Evolutionary conservation across 1,140 invertebrate species (phyloP), one percentile per base, ranked within the genome.

Genomic region (Ganaspis sp.): DNA sequence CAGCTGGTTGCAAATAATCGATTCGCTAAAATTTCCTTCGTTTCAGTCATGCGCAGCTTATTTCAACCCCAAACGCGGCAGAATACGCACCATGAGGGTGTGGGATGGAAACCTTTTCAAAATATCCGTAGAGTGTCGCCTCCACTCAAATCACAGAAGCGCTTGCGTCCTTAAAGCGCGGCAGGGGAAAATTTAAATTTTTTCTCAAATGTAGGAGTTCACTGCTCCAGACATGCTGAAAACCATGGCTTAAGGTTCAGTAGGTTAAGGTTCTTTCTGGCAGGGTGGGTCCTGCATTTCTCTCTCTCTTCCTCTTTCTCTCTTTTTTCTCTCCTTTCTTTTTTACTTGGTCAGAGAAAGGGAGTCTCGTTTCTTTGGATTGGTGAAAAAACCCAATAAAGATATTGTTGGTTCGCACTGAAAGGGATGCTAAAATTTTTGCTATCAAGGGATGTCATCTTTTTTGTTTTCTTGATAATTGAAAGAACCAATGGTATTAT

Each of bases 1-100:
- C 83, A 88, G 87, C 82, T 86, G 87, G 80, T 87, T 73, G 82
- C 81, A 76, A 88, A 87, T 88, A 87, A 89, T 89, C 87, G 87
- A 89, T 89, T 88, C 79, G 79, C 75, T 83, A 81, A 88, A 86
- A 87, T 87, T 87, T 87, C 83, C 79, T 85, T 82, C 82, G 76
- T 49, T 71, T 79, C 75, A 77, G 82, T 82, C 88, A 87, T 87
- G 87, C 87, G 87, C 87, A 82, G 54, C 74, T 73, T 77, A 75
- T 77, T 75, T 78, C 54, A 74, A 75, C 74, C 79, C 82, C 78
- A 73, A 80, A 40, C 76, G 74, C 78, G 70, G 34, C 49, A 69
- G 79, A 69, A 75, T 69, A 82, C 74, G 83, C 77, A 85, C 74
- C 74, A 64, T 74, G 58, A 64, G 26, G 26, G 58, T 64, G 58